phyloP scores from a whole-genome alignment of 2,797 vertebrate genomes.

The Mormyrus hasselquistii region DNA sequence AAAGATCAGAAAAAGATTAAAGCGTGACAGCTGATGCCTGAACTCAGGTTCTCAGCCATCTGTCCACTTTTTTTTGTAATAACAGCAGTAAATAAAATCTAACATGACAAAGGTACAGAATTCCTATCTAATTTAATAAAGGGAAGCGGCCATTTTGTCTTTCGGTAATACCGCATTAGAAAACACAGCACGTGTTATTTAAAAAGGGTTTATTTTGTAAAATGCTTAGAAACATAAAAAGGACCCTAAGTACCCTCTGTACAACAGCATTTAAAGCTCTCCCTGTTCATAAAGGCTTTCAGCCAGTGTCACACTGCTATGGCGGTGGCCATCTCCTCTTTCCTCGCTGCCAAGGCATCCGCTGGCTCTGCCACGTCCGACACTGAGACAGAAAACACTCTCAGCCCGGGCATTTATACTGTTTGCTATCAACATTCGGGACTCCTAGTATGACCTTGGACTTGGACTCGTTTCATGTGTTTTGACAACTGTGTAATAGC shows the following conservation, averaged over 20 bases:
- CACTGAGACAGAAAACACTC: slow-evolving; percentile 44
- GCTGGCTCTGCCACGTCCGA: slow-evolving; percentile 51
- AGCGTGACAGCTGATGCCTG: neutral
- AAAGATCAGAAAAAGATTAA: neutral
- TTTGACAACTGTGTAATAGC: neutral
- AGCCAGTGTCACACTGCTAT: slow-evolving; percentile 38
- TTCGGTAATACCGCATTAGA: neutral
- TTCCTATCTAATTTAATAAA: neutral
- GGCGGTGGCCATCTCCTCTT: slow-evolving; percentile 29
- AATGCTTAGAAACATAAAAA: slow-evolving; percentile 52
- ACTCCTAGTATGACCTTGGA: neutral
- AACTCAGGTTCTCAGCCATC: neutral
- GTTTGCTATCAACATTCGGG: neutral
- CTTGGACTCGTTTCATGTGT: neutral
- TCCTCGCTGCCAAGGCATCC: slow-evolving; percentile 43
- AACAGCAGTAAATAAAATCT: neutral
- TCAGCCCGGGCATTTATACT: neutral
- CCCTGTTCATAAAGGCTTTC: slow-evolving; percentile 4
- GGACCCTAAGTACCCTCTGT: slow-evolving; percentile 43
- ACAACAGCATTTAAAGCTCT: slow-evolving; percentile 48
- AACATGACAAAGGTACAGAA: neutral
- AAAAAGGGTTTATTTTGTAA: slow-evolving; percentile 59
- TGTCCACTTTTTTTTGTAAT: neutral
- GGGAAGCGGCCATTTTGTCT: neutral
- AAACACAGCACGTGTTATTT: slow-evolving; percentile 17